Base-by-base conservation (phyloP, 2,888 invertebrate species). In the Phania funesta region DNA sequence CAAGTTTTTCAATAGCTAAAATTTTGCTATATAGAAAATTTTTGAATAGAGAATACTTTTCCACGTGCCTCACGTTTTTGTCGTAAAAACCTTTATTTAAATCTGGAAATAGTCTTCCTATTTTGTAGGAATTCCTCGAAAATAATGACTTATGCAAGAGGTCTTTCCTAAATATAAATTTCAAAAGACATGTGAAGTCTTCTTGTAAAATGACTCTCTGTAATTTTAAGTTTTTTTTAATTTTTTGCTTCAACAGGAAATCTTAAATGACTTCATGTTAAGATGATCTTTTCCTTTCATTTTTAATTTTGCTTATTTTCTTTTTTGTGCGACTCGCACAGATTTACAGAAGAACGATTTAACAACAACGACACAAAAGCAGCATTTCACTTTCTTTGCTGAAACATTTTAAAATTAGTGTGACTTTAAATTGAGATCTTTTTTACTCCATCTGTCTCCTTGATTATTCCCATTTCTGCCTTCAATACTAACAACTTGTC, bases 191-290 rank as follows among this genome's bases (percentile, higher is more conserved):
- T 52, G 52, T 50, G 64, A n/a, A n/a, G n/a, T 67, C 67, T 35
- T 32, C 20, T 54, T 38, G 13, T 50, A 65, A 50, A n/a, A n/a
- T 18, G 20, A 60, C 32, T 26, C 24, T 16, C 26, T n/a, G 46
- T 18, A 54, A 54, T 22, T 64, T 29, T 35, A 20, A 29, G 58
- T 41, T 50, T 62, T 68, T 46, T 5, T 13, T 44, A 46, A 52
- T 67, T 74, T 74, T 74, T 50, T 64, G 52, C 29, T 18, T 41
- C 48, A 54, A 74, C 67, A 80, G 67, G 74, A 80, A 80, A 80
- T 74, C 74, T 74, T 74, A 74, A 80, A 54, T 68, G 67, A 74
- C 60, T 73, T 46, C 56, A 68, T 68, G 68, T 68, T 62, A 54
- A 74, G 46, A 46, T 56, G 67, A 67, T 54, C 35, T 68, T 62